Evolutionary conservation across 2,888 invertebrate species (phyloP), one percentile per base, ranked within the genome.

Genomic region (Rambutsinella grinnellia): DNA sequence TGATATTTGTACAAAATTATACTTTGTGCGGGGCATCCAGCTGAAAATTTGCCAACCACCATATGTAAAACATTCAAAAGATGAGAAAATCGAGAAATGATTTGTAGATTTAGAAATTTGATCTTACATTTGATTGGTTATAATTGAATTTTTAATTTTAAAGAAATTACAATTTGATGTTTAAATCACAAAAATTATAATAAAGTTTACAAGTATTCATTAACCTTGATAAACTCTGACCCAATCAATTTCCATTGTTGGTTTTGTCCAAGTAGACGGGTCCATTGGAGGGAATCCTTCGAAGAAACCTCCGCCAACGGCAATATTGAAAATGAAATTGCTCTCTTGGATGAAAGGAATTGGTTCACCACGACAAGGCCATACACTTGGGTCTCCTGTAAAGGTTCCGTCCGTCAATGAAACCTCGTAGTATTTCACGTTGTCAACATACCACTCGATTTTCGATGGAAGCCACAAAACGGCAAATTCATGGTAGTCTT

Each of bases 401-500:
- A 76, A 81, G 17, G 49, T 65, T 15, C 80, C 79, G 51, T 82
- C 80, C 6, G 72, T 79, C 3, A 83, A 60, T 6, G 79, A 78
- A 10, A 78, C 78, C 54, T 78, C 72, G 27, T 72, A 82, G 47
- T 75, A 79, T 21, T 70, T 76, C 10, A 68, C 51, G 51, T 81
- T 79, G 46, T 83, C 83, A 51, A 83, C 62, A 61, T 83, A 83
- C 77, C 79, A 83, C 49, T 82, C 83, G 15, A 83, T 53, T 58
- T 46, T 77, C 2, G 60, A 60, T 10, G 79, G 81, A 2, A 82
- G 57, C 83, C 83, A 83, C 3, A 83, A 53, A 0, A 83, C 76
- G 10, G 83, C 83, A 56, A 66, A 83, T 53, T 83, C 83, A 54
- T 83, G 83, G 49, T 63, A 83, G 46, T 79, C 82, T 0, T 53